These are phyloP conservation scores for Prostheceraeus crozeri DNA, from an alignment of 2,888 invertebrate species.

Conservation along the genomic window DNA sequence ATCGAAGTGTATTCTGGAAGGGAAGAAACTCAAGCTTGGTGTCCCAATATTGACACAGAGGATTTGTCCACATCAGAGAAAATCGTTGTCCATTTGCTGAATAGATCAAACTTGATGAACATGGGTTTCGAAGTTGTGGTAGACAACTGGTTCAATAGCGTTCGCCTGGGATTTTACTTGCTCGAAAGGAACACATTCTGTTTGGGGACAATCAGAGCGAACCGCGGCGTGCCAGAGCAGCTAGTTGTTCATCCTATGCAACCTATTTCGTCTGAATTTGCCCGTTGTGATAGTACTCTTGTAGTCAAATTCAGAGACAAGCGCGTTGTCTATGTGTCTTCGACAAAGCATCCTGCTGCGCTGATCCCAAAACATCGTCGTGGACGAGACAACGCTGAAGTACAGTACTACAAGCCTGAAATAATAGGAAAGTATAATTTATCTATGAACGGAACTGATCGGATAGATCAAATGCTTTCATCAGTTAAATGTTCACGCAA, in stretches of 20 bases:
- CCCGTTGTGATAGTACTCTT: neutral
- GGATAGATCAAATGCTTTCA: conserved; percentile 10
- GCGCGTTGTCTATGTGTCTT: conserved; percentile 22
- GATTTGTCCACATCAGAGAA: conserved; percentile 17
- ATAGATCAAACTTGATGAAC: neutral
- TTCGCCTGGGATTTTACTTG: neutral
- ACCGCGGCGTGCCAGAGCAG: conserved; percentile 4
- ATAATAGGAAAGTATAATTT: neutral
- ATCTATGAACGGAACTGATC: conserved; percentile 15
- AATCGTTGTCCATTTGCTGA: conserved; percentile 6
- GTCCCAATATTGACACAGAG: conserved; percentile 24
- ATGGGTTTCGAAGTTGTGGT: conserved; percentile 2
- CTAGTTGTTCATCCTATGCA: conserved; percentile 21
- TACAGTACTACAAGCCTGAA: neutral
- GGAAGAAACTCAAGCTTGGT: conserved; percentile 15
- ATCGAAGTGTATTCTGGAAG: neutral
- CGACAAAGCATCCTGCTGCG: conserved; percentile 15
- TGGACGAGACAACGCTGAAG: conserved; percentile 17
- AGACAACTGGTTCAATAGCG: conserved; percentile 24
- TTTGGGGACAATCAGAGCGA: conserved; percentile 7
- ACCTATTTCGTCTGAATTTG: conserved; percentile 21
- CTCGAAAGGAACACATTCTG: conserved; percentile 15
- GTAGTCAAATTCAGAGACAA: conserved; percentile 19
- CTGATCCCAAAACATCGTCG: conserved; percentile 5
- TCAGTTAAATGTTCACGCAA: conserved; percentile 1